Conservation (phyloP, 2,113 vertebrate species). For the Martes martes region DNA sequence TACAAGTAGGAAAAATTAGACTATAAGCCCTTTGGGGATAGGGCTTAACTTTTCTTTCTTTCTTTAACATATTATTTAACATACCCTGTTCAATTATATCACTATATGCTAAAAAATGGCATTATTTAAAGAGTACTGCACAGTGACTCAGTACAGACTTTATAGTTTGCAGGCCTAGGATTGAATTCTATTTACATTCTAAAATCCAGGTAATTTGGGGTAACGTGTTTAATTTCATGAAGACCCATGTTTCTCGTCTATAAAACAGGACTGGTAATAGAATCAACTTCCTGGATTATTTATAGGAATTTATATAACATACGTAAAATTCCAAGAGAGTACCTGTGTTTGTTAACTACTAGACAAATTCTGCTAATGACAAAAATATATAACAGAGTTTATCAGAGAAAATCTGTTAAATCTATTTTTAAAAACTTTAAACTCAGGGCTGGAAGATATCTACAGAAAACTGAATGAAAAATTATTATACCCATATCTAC, state of each 20-base stretch:
- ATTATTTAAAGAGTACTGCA: neutral
- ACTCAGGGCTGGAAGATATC: neutral
- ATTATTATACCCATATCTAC: neutral
- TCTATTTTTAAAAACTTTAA: neutral
- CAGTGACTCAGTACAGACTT: neutral
- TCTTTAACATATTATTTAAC: neutral
- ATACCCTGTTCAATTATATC: neutral
- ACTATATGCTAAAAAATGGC: neutral
- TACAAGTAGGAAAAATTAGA: neutral
- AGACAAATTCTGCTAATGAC: neutral
- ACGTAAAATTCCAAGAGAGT: neutral
- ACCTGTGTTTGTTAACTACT: neutral
- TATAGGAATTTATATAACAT: neutral
- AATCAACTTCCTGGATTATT: neutral
- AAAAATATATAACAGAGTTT: constrained; percentile 32
- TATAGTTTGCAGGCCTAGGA: neutral
- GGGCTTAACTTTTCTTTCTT: neutral
- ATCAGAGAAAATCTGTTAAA: constrained; percentile 3
- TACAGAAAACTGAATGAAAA: neutral
- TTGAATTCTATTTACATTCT: neutral
- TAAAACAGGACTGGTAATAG: neutral
- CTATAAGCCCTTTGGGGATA: neutral
- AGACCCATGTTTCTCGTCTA: neutral
- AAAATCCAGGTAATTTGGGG: neutral
- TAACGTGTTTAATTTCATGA: neutral